A percentile compares a stretch with the other conserved stretches of the same genome.
Evolutionary conservation across 1,140 invertebrate genomes (phyloP).

Genomic region (Drosophila kikkawai): DNA sequence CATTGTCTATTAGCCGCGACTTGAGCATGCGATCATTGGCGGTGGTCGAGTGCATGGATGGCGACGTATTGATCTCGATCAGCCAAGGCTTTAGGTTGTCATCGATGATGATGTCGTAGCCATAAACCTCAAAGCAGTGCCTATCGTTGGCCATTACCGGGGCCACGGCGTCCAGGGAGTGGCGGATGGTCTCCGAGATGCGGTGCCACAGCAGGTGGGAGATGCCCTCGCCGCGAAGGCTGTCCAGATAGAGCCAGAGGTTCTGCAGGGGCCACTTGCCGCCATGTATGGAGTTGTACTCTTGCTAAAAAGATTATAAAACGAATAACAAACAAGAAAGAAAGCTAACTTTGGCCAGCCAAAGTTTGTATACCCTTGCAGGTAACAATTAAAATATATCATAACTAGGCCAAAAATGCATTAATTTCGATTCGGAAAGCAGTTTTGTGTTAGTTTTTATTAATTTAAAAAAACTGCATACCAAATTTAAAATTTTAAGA

Average conservation of each 20-base stretch:
- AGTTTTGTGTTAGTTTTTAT: no score
- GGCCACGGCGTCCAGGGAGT: slow-evolving; percentile 93
- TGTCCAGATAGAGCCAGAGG: slow-evolving; percentile 95
- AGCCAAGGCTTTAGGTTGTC: slow-evolving; percentile 94
- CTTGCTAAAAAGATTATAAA: slow-evolving; percentile 88
- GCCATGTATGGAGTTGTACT: slow-evolving; percentile 97
- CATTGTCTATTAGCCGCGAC: slow-evolving; percentile 97
- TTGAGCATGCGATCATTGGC: slow-evolving; percentile 98
- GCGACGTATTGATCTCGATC: slow-evolving; percentile 97
- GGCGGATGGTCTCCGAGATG: slow-evolving; percentile 95
- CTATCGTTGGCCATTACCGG: slow-evolving; percentile 91
- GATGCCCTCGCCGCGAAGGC: slow-evolving; percentile 94
- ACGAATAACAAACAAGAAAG: no score
- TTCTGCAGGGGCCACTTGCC: slow-evolving; percentile 98
- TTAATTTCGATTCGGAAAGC: no score
- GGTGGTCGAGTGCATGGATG: slow-evolving; percentile 97
- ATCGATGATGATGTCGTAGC: slow-evolving; percentile 96
- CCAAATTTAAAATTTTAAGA: no score
- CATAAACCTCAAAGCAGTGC: slow-evolving; percentile 96
- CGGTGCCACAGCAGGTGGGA: slow-evolving; percentile 92
- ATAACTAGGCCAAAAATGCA: no score
- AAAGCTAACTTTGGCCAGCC: no score
- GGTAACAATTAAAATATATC: no score
- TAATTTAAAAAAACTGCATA: no score
- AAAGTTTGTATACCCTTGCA: no score